Percentiles rank a stretch among this genome's conserved stretches.
Conservation (phyloP, 2,113 vertebrate genomes). For the Oenanthe oenanthe region DNA sequence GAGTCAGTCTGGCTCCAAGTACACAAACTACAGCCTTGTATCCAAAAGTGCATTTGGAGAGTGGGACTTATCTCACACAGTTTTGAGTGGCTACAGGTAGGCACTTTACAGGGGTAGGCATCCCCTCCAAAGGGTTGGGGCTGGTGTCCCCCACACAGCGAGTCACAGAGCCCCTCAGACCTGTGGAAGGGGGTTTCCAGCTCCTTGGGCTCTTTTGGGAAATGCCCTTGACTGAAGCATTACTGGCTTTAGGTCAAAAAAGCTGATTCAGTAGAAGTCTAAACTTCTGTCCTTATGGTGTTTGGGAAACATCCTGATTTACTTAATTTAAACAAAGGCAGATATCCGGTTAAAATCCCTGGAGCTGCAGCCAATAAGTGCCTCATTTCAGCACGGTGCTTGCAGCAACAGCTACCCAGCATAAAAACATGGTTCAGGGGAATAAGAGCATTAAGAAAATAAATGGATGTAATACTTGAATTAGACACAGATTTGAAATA, state of each 20-base stretch:
- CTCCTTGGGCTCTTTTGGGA: background rate
- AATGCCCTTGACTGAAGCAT: constrained; percentile 10
- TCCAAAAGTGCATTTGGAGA: background rate
- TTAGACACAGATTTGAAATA: constrained; percentile 30
- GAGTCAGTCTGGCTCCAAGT: background rate
- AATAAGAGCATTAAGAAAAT: constrained; percentile 47
- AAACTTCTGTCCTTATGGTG: constrained; percentile 54
- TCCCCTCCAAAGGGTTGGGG: background rate
- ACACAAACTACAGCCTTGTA: background rate
- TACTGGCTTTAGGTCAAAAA: constrained; percentile 58
- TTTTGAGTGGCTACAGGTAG: background rate
- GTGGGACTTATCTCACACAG: background rate
- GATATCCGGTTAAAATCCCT: constrained; percentile 62
- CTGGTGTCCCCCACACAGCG: background rate
- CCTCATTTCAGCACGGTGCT: constrained; percentile 52
- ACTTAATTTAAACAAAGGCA: constrained; percentile 70
- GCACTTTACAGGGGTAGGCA: background rate
- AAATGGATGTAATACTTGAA: constrained; percentile 29
- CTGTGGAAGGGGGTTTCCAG: background rate
- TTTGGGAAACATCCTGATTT: constrained; percentile 66
- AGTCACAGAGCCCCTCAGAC: background rate
- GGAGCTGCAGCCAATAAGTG: constrained; percentile 52
- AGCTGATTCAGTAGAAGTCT: constrained; percentile 50
- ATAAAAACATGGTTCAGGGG: background rate
- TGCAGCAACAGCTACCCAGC: background rate